A percentile compares a stretch with the other conserved stretches of the same genome.
These are phyloP conservation scores for Eupithecia subumbrata DNA, from an alignment of 2,888 invertebrate genomes.

Conservation along the genomic window DNA sequence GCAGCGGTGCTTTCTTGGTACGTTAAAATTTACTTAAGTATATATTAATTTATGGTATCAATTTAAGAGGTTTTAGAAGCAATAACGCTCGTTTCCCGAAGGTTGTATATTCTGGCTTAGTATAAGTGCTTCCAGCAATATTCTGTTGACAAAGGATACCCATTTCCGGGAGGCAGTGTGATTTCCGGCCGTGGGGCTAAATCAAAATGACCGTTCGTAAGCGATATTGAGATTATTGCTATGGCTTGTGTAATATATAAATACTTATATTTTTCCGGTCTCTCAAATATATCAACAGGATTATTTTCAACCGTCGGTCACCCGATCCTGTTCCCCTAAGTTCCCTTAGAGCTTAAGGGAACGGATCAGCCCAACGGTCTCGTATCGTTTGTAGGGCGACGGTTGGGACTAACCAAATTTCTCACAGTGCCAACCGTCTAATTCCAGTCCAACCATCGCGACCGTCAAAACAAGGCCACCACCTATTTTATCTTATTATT, in stretches of 20 bases:
- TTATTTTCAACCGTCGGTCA: neutral
- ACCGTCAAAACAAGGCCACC: too few species aligned
- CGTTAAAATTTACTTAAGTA: neutral
- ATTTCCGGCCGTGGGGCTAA: conserved; percentile 35
- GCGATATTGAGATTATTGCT: conserved; percentile 14
- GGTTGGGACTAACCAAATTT: too few species aligned
- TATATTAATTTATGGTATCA: neutral
- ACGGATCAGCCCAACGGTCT: neutral
- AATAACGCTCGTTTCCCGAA: neutral
- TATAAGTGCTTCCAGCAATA: conserved; percentile 16
- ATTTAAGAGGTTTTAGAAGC: neutral
- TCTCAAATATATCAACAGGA: neutral
- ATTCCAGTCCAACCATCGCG: neutral
- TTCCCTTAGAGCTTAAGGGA: neutral
- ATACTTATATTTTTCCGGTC: neutral
- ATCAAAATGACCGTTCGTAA: conserved; percentile 33
- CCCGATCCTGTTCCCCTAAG: too few species aligned
- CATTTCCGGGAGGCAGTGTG: conserved; percentile 39
- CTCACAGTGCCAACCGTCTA: neutral
- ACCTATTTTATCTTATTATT: too few species aligned
- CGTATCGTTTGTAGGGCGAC: too few species aligned
- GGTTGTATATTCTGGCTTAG: conserved; percentile 4
- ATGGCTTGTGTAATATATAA: neutral
- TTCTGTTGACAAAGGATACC: conserved; percentile 36
- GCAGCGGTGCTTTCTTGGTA: too few species aligned